Percentiles rank a stretch among this genome's conserved stretches.
phyloP scores from a whole-genome alignment of 2,888 invertebrate genomes.

The Apamea sordens region DNA sequence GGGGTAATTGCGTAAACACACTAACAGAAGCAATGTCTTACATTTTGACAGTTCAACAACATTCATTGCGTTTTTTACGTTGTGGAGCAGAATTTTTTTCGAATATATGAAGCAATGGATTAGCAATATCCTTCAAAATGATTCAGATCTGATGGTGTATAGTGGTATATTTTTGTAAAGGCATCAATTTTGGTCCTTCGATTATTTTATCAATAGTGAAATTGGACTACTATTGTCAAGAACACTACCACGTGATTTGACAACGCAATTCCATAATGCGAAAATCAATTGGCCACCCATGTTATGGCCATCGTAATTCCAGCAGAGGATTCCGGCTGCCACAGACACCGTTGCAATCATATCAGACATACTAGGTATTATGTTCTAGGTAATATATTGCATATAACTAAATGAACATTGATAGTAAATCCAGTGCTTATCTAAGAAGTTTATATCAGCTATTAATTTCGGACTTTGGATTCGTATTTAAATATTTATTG shows the following conservation, averaged over 20 bases:
- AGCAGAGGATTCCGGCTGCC: not conserved
- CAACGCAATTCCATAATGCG: not conserved
- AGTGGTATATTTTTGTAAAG: not conserved
- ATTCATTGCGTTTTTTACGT: no score
- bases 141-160: no score
- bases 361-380: not conserved
- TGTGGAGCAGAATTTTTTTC: no score
- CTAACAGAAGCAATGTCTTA: no score
- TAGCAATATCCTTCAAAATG: no score
- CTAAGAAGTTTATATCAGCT: not conserved
- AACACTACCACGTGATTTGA: not conserved
- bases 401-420: not conserved
- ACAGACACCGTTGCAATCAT: conserved; percentile 6
- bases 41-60: no score
- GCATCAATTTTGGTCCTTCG: not conserved
- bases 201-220: not conserved
- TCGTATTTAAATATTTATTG: conserved; percentile 11
- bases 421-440: conserved; percentile 22
- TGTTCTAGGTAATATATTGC: no score
- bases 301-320: not conserved
- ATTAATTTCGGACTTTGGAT: conserved; percentile 10
- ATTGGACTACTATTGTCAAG: not conserved
- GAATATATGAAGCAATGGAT: no score
- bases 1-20: no score
- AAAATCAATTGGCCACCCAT: not conserved